Percentiles rank a stretch among this genome's conserved stretches.
phyloP scores from a whole-genome alignment of 2,797 vertebrate genomes.

The Scomberomorus guttatus region DNA sequence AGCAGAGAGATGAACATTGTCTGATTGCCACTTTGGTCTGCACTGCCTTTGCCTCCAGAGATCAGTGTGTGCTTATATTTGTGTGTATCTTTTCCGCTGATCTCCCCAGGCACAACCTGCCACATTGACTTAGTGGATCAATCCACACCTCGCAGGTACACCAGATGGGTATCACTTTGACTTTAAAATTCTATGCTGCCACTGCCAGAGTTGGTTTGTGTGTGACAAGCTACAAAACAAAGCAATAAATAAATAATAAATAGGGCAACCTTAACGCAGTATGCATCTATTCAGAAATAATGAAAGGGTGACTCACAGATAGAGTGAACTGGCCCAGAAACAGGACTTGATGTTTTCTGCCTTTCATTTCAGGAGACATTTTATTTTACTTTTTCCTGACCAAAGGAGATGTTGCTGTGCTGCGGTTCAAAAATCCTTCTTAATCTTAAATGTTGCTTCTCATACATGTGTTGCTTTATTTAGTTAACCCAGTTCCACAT shows the following conservation, averaged over 20 bases:
- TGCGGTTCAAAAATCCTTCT: background rate
- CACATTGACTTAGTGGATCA: slow-evolving; percentile 69
- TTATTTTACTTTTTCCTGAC: slow-evolving; percentile 16
- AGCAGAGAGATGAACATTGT: slow-evolving; percentile 8
- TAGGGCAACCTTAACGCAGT: slow-evolving; percentile 19
- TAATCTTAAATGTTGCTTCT: background rate
- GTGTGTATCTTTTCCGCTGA: slow-evolving; percentile 21
- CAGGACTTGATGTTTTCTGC: slow-evolving; percentile 18
- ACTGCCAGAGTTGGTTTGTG: slow-evolving; percentile 42
- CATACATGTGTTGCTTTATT: background rate
- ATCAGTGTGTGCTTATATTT: slow-evolving; percentile 12
- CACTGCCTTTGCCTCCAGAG: slow-evolving; percentile 21
- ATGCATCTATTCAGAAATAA: slow-evolving; percentile 34
- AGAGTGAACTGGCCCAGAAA: slow-evolving; percentile 25
- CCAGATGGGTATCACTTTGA: slow-evolving; percentile 67
- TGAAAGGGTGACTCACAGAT: slow-evolving; percentile 32
- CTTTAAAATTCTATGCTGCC: slow-evolving; percentile 48
- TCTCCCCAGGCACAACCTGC: slow-evolving; percentile 58
- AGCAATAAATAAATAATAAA: slow-evolving; percentile 18
- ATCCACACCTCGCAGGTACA: slow-evolving; percentile 65
- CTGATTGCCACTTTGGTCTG: slow-evolving; percentile 33
- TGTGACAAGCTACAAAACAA: slow-evolving; percentile 34
- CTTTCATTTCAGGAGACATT: slow-evolving; percentile 31
- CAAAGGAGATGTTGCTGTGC: background rate
- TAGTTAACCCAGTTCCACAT: background rate